Conservation (phyloP, 2,113 vertebrate species). For the Thalassarche chlororhynchos region DNA sequence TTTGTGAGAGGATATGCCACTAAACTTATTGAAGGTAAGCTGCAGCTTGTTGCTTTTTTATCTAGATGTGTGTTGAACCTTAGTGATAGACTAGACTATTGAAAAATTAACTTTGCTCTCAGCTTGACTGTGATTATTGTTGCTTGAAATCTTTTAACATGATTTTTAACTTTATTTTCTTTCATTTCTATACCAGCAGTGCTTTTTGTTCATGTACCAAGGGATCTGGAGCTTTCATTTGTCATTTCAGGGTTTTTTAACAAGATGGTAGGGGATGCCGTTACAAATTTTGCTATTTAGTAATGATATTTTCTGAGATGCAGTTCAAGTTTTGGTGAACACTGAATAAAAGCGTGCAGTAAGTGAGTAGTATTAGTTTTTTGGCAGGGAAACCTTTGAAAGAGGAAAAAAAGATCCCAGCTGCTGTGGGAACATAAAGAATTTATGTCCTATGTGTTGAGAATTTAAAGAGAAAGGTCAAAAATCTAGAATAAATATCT, state of each 20-base stretch:
- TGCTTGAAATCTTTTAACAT: background rate
- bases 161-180: background rate
- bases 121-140: background rate
- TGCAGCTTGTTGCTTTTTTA: background rate
- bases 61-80: background rate
- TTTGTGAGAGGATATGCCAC: background rate
- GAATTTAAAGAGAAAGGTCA: constrained; percentile 1
- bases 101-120: background rate
- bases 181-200: background rate
- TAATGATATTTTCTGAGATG: background rate
- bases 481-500: background rate
- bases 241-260: background rate
- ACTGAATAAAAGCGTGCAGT: background rate
- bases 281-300: background rate
- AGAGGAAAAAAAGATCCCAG: background rate
- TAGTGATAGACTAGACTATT: background rate
- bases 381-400: background rate
- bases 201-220: background rate
- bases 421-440: background rate
- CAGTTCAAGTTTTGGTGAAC: background rate
- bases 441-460: background rate
- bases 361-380: background rate
- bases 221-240: background rate
- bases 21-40: background rate
- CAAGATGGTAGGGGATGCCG: background rate